Conservation (phyloP, 2,888 invertebrate species). For the Epirrhoe alternata region DNA sequence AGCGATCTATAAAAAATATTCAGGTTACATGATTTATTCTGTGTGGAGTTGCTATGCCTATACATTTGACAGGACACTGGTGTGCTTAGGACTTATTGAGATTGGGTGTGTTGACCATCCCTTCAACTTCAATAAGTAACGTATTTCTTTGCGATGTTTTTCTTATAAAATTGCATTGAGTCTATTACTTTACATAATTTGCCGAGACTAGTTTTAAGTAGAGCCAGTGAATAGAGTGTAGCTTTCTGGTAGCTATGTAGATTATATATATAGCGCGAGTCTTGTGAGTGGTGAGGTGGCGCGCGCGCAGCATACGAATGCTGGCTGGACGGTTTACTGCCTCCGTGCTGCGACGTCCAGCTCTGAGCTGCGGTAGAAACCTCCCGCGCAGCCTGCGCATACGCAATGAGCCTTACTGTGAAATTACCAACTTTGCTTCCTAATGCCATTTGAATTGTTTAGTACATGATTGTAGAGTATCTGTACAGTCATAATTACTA, state of each 20-base stretch:
- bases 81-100: no score
- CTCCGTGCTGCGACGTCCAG: conserved; percentile 31
- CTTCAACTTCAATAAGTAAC: no score
- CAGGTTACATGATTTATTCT: no score
- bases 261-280: neutral
- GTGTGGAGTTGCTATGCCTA: no score
- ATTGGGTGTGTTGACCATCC: no score
- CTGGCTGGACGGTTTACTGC: conserved; percentile 45
- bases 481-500: no score
- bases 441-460: conserved; percentile 15
- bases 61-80: no score
- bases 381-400: conserved; percentile 37
- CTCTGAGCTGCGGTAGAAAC: conserved; percentile 4
- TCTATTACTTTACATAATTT: no score
- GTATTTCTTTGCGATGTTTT: no score
- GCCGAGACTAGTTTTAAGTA: no score
- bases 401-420: conserved; percentile 43
- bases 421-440: conserved; percentile 20
- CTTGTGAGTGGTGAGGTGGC: conserved; percentile 4
- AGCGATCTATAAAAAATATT: no score
- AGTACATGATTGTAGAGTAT: neutral
- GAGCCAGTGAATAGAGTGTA: neutral
- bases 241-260: neutral
- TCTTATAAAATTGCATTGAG: no score
- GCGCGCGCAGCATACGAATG: conserved; percentile 50